Evolutionary conservation across 2,888 invertebrate genomes (phyloP), one percentile per base, ranked within the genome.

Genomic region (Patella pellucida): DNA sequence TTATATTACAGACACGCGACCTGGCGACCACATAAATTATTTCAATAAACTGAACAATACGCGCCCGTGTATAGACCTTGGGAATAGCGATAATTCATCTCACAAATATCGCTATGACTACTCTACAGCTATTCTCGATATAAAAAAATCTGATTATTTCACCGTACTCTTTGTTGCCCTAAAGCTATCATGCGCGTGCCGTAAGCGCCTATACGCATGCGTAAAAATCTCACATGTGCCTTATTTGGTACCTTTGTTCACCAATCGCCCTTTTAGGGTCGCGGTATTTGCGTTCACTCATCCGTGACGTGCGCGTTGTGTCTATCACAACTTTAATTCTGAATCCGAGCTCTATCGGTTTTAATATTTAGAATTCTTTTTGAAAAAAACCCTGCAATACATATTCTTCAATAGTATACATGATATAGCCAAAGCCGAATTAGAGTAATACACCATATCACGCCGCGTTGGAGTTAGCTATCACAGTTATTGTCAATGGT

Each of bases 71-170:
- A 62, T 62, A 62, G 14, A 62, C 11, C 9, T 23, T 62, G 19
- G 23, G 62, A 62, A 62, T 12, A 4, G 62, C 62, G 62, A 62
- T 62, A 62, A 62, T 62, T 62, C 41, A 23, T 62, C 62, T 62
- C 23, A 23, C 19, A 62, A 62, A 62, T 62, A 62, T 62, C 62
- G 62, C 23, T 62, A 19, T 19, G 23, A 62, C 19, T 19, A 62
- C 62, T 23, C 62, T 23, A 12, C 19, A 62, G 23, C n/a, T 62
- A 62, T 62, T 19, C 62, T 62, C 11, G 19, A 62, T 23, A 62
- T 23, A 23, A 62, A 62, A 62, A 62, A 62, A 62, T 62, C 23
- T 23, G 19, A 23, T 23, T 14, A 19, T 23, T 62, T 62, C 62
- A 62, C 3, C 11, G 23, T 23, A 62, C 62, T 23, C 23, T 62